phyloP scores from a whole-genome alignment of 1,140 invertebrate species.

The Octopus sinensis region DNA sequence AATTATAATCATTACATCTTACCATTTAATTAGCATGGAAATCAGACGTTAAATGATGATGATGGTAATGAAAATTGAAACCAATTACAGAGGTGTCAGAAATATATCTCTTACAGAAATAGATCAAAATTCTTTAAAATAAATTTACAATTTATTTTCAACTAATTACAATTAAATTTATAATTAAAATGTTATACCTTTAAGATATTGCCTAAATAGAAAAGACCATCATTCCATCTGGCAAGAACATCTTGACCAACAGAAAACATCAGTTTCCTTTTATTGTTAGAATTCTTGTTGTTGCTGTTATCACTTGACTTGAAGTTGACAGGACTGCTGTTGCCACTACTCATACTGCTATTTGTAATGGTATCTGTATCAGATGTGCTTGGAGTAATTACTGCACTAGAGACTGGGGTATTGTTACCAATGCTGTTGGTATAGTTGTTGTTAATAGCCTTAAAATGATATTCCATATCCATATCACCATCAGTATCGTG shows the following conservation, averaged over 20 bases:
- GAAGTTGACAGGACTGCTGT: background rate
- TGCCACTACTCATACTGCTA: background rate
- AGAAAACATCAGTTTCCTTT: background rate
- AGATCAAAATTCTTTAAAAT: too few species aligned
- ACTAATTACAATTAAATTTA: too few species aligned
- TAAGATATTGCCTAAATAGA: slow-evolving; percentile 34
- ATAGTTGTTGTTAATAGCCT: background rate
- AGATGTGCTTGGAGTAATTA: background rate
- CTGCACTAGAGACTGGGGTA: background rate
- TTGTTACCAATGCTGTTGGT: background rate
- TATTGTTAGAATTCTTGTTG: background rate
- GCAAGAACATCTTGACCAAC: slow-evolving; percentile 31
- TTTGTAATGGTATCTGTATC: background rate
- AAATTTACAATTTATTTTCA: too few species aligned
- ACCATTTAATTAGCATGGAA: too few species aligned
- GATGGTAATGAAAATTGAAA: too few species aligned
- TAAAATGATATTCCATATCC: background rate
- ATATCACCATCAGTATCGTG: background rate
- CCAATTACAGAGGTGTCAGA: too few species aligned
- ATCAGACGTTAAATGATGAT: too few species aligned
- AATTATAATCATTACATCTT: too few species aligned
- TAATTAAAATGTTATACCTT: slow-evolving; percentile 24
- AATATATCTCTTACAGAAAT: too few species aligned
- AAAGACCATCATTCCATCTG: slow-evolving; percentile 41
- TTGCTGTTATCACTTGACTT: background rate